Evolutionary conservation across 1,140 invertebrate species (phyloP), one percentile per base, ranked within the genome.

Genomic region (Aphelinus certus): DNA sequence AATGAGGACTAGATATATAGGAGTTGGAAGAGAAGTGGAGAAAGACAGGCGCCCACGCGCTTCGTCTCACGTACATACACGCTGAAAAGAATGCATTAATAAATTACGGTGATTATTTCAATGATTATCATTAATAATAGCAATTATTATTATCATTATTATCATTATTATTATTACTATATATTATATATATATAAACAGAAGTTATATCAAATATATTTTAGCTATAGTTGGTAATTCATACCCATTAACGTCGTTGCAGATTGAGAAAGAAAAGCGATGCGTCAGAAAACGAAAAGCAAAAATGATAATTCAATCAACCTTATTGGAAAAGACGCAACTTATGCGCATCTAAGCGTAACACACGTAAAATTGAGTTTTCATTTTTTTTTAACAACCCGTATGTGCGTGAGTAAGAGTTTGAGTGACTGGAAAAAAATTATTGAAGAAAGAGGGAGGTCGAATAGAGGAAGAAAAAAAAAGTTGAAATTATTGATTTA

Each of bases 171-270:
- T 81, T 80, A 83, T 82, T 80, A 85, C 81, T 81, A 82, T 82
- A 84, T 81, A 81, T 84, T 82, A 83, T 83, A 84, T 26, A 84
- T 26, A 26, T 84, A 83, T 84, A 85, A 86, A 86, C 82, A 87
- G 82, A 86, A 84, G 83, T 87, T 87, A 87, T 87, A 86, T 84
- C 80, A 82, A 86, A 84, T 86, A 87, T 87, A 87, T 87, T 87
- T 87, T 87, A 87, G 86, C 72, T 82, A 82, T 87, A 87, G 86
- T 87, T 87, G 83, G 82, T 87, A 86, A 82, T 79, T 80, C 81
- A 81, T 86, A 85, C 80, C 80, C 83, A 85, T 84, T 85, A 86
- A 85, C 81, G 81, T 86, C 85, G 85, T 88, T 87, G 84, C 86
- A 86, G 83, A 86, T 86, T 80, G 69, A 77, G 65, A 78, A 73